phyloP scores from a whole-genome alignment of 2,888 invertebrate species.

The Cyaniris semiargus region DNA sequence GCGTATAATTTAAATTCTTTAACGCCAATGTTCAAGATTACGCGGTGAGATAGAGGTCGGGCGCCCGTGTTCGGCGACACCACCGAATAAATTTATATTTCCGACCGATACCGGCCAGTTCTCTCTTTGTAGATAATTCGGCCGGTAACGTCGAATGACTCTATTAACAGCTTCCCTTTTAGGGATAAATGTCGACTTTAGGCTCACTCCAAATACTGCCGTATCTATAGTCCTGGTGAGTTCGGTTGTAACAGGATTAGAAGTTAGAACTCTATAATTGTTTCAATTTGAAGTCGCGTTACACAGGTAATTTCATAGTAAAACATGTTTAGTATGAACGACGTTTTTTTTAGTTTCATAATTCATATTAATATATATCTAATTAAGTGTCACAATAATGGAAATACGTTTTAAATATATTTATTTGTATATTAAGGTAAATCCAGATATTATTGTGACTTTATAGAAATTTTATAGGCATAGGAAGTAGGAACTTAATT shows the following conservation, averaged over 20 bases:
- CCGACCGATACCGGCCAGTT: conserved; percentile 72
- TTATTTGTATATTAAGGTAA: too few species aligned
- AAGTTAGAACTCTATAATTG: not conserved
- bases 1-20: conserved; percentile 81
- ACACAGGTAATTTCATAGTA: too few species aligned
- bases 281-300: too few species aligned
- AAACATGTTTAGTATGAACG: not conserved
- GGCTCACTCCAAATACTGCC: conserved; percentile 54
- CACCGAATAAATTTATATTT: conserved; percentile 80
- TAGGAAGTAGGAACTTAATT: too few species aligned
- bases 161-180: conserved; percentile 81
- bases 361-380: too few species aligned
- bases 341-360: not conserved
- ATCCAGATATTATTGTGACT: too few species aligned
- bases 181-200: conserved; percentile 76
- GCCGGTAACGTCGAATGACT: conserved; percentile 79
- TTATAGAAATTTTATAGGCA: too few species aligned
- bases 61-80: conserved; percentile 76
- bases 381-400: too few species aligned
- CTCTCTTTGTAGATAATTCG: conserved; percentile 80
- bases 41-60: conserved; percentile 74
- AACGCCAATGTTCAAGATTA: conserved; percentile 81
- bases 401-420: too few species aligned
- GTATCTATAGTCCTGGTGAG: conserved; percentile 57
- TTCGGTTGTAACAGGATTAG: not conserved